Evolutionary conservation across 2,888 invertebrate species (phyloP).

Genomic region (Margaritifera margaritifera): DNA sequence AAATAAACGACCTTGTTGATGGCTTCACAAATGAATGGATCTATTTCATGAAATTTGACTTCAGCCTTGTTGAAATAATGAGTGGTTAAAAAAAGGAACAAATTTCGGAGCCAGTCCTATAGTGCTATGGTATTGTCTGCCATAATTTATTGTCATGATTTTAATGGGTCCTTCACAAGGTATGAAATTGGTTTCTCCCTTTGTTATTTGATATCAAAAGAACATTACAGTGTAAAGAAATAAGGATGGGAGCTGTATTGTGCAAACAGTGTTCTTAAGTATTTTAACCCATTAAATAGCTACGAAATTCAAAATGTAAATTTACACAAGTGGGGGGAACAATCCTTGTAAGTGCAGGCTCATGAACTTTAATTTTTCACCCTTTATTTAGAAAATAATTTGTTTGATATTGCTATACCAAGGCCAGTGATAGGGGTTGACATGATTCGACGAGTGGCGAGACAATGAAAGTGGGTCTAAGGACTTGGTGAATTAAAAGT

Average conservation of each 20-base stretch:
- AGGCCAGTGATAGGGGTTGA: constrained; percentile 15
- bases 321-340: constrained; percentile 27
- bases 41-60: no score
- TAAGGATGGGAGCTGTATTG: constrained; percentile 10
- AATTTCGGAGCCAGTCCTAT: no score
- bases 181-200: no score
- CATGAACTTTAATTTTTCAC: constrained; percentile 25
- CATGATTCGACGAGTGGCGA: neutral
- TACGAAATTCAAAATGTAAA: constrained; percentile 29
- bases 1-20: no score
- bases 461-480: constrained; percentile 31
- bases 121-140: constrained; percentile 23
- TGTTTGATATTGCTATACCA: constrained; percentile 31
- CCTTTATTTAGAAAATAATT: constrained; percentile 28
- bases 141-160: constrained; percentile 27
- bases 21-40: no score
- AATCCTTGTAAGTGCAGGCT: constrained; percentile 24
- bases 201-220: no score
- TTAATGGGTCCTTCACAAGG: constrained; percentile 1
- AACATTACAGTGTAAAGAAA: no score
- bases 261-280: constrained; percentile 26
- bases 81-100: no score
- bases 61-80: no score
- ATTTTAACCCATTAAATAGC: constrained; percentile 27
- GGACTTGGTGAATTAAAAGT: constrained; percentile 17